Base-by-base conservation (phyloP, 2,888 invertebrate species). In the Habroteleia sp. region DNA sequence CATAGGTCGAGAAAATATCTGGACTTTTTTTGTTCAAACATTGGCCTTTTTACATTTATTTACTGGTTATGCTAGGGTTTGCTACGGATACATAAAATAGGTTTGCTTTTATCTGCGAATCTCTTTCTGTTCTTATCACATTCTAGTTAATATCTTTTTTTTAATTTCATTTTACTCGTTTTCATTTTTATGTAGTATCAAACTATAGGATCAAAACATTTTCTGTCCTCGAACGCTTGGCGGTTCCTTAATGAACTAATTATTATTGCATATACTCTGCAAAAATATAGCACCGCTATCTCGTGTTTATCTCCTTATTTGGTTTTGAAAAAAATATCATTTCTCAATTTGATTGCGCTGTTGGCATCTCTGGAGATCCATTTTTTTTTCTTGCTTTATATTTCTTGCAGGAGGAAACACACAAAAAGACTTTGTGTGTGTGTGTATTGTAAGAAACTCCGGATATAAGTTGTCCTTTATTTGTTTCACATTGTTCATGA, bases 11-110 rank as follows among this genome's bases (percentile, higher is more conserved):
- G 35, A 71, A 71, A 62, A 42, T 63, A 66, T 66, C 52, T n/a
- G n/a, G 68, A 50, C 50, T 42, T 52, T 74, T 17, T 37, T 52
- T 11, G 29, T 33, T 39, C 29, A 8, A 10, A 27, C 31, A 1
- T 31, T 41, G 39, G 1, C 14, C 10, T 10, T 8, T 37, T 37
- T 44, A 33, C 17, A 3, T 27, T 33, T 7, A 31, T 39, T 42
- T 31, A 33, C 10, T 31, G 41, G n/a, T n/a, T n/a, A n/a, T n/a
- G 35, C 37, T 54, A 62, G 6, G 23, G 42, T 77, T 52, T 20
- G 54, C 75, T 79, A 80, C 56, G 63, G 78, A 79, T 82, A 82
- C 82, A 79, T 79, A 84, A 84, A 84, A 84, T 84, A 84, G 84
- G 80, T 80, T 83, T 66, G 46, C 48, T 11, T 46, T 63, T 56